phyloP scores from a whole-genome alignment of 2,888 invertebrate genomes.

The Platypus cylindrus region DNA sequence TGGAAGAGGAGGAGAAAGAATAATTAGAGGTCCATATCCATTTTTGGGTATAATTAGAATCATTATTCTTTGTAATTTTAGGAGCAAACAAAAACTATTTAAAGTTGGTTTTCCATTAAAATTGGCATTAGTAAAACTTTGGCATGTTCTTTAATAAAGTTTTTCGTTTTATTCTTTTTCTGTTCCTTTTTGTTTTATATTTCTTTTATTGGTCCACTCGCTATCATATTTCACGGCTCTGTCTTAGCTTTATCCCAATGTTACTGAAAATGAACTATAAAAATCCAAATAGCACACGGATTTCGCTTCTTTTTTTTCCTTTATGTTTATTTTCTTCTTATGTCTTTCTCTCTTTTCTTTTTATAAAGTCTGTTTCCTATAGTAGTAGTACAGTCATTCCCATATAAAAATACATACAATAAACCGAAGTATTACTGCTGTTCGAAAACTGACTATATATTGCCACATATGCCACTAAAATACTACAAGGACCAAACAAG shows the following conservation, averaged over 20 bases:
- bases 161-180: no score
- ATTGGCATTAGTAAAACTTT: no score
- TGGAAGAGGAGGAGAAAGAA: no score
- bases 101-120: no score
- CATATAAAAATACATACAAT: no score
- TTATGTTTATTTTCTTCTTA: constrained; percentile 15
- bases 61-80: no score
- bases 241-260: constrained; percentile 16
- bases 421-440: constrained; percentile 15
- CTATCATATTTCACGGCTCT: constrained; percentile 17
- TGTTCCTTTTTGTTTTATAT: constrained; percentile 10
- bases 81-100: no score
- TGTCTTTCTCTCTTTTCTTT: constrained; percentile 9
- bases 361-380: constrained; percentile 15
- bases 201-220: constrained; percentile 17
- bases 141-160: constrained; percentile 12
- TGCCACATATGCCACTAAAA: constrained; percentile 13
- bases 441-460: constrained; percentile 12
- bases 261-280: constrained; percentile 17
- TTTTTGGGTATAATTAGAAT: no score
- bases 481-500: constrained; percentile 10
- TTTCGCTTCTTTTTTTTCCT: constrained; percentile 16
- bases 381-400: no score
- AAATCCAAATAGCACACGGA: constrained; percentile 18
- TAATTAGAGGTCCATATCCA: no score